These are phyloP conservation scores for Scaptomyza cyrtandrae DNA, from an alignment of 2,888 invertebrate species.

Conservation along the genomic window DNA sequence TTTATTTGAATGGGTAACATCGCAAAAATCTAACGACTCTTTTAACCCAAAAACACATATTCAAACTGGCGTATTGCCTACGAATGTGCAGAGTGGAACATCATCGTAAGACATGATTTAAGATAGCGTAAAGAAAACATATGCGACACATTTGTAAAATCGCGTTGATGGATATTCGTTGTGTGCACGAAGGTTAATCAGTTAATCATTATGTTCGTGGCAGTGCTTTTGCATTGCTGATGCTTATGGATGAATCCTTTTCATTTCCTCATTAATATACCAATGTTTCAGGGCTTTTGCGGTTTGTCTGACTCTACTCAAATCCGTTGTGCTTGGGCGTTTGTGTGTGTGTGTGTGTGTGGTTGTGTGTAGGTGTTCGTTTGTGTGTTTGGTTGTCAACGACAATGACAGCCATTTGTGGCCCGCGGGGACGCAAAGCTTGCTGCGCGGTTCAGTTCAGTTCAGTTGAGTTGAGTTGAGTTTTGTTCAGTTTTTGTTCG, in stretches of 20 bases:
- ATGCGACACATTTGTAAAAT: conserved; percentile 1
- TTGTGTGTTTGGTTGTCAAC: conserved; percentile 58
- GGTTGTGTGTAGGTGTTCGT: conserved; percentile 7
- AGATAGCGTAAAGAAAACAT: not conserved
- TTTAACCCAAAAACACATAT: too few relatives aligned
- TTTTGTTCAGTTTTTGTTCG: conserved; percentile 3
- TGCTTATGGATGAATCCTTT: conserved; percentile 29
- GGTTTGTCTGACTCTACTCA: conserved; percentile 28
- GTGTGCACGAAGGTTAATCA: conserved; percentile 24
- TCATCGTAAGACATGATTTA: not conserved
- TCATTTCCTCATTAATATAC: conserved; percentile 39
- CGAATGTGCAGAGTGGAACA: not conserved
- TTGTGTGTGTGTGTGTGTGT: conserved; percentile 7
- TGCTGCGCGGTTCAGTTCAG: conserved; percentile 45
- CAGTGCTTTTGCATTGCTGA: not conserved
- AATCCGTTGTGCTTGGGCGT: not conserved
- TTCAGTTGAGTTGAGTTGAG: conserved; percentile 31
- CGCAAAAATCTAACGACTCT: too few relatives aligned
- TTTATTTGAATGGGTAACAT: too few relatives aligned
- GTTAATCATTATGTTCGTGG: conserved; percentile 27
- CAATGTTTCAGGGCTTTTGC: conserved; percentile 47
- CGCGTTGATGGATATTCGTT: not conserved
- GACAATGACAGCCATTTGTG: conserved; percentile 61
- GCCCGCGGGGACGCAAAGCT: conserved; percentile 52
- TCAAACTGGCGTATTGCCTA: not conserved